Conservation (phyloP, 2,113 vertebrate species). For the Silurus meridionalis region DNA sequence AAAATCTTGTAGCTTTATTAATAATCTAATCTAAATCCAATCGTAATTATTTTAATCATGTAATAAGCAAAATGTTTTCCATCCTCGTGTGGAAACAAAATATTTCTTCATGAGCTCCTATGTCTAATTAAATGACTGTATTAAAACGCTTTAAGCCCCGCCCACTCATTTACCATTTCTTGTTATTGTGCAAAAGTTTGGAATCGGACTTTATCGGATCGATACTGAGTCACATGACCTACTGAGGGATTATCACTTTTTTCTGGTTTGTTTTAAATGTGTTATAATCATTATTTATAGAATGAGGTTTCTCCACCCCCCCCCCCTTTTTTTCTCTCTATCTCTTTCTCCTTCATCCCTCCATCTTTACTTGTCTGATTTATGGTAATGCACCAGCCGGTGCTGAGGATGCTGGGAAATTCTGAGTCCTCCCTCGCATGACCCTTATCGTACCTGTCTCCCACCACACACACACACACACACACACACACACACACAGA, state of each 20-base stretch:
- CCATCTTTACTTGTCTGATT: not conserved
- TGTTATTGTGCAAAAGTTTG: too few species aligned
- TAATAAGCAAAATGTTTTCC: not conserved
- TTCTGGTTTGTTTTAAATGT: too few species aligned
- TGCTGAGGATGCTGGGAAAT: constrained; percentile 20
- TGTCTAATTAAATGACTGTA: not conserved
- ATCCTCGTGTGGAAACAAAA: not conserved
- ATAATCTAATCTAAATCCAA: too few species aligned
- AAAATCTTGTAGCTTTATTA: too few species aligned
- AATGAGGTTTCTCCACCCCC: too few species aligned
- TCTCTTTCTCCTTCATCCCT: not conserved
- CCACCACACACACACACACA: not conserved
- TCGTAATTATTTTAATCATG: too few species aligned
- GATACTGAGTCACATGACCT: too few species aligned
- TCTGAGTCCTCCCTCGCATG: constrained; percentile 6
- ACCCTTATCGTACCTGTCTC: not conserved
- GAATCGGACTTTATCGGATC: too few species aligned
- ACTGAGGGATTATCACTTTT: too few species aligned
- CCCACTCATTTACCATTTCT: not conserved
- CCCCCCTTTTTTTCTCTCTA: too few species aligned
- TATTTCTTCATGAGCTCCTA: not conserved
- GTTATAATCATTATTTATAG: too few species aligned
- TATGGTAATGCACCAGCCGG: not conserved
- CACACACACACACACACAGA: not conserved
- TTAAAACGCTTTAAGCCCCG: not conserved